Evolutionary conservation across 2,797 vertebrate genomes (phyloP), one percentile per base, ranked within the genome.

Genomic region (Tachyglossus aculeatus): DNA sequence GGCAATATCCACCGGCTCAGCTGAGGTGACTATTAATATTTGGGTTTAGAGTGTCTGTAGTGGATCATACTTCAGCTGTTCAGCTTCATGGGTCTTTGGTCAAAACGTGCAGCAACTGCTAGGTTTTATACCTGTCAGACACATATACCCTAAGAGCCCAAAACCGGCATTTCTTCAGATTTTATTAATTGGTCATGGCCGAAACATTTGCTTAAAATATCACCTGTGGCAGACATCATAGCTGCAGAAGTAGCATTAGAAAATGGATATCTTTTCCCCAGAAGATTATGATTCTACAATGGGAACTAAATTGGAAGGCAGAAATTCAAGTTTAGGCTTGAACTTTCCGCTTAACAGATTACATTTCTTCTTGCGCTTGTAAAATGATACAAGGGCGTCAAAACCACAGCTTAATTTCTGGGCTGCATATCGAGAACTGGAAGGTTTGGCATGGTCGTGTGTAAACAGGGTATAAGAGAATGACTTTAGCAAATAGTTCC

Each of bases 121-220:
- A 38, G 39, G 62, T 78, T 73, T 67, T 75, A 27, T 47, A 50
- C n/a, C 39, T 80, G 62, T 69, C 71, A 86, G 59, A 48, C 47
- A 47, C 4, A 32, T n/a, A n/a, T 53, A 54, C 45, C 21, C 12
- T 75, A 36, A 43, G 44, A 81, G 27, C 19, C 10, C 52, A 21
- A 71, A 75, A 57, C 25, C 61, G 59, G 71, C 9, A 22, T 39
- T 34, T 77, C 54, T 52, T 75, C 37, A 70, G 60, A 33, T 15
- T 73, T 47, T 68, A 9, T 44, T 68, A 75, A 45, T 13, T 0
- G 7, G 41, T 68, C 29, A 27, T 24, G 37, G 41, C 16, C 67
- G 74, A 74, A 34, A 32, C 1, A 51, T 38, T 2, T 34, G 9
- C 53, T 78, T 64, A 60, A 54, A 7, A 57, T 61, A 29, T 7